phyloP scores from a whole-genome alignment of 2,113 vertebrate genomes.

The Paramisgurnus dabryanus region DNA sequence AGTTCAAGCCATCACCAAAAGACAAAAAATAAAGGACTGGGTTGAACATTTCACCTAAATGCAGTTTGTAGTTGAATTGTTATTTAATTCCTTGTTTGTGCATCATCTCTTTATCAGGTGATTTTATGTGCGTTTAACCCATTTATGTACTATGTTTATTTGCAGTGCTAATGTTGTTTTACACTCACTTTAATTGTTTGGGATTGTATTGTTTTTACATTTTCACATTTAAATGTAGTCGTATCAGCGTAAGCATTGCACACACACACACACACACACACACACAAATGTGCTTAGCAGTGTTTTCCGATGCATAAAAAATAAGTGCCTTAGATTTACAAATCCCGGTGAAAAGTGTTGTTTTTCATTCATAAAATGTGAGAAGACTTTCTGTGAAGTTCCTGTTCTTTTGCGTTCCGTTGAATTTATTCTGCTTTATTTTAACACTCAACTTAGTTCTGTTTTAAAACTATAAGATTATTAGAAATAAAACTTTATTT shows the following conservation, averaged over 20 bases:
- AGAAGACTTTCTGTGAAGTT: constrained; percentile 41
- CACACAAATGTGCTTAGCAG: neutral
- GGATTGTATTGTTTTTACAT: neutral
- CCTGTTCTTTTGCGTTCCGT: neutral
- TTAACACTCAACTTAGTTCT: neutral
- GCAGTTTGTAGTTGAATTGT: constrained; percentile 23
- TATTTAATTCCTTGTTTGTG: constrained; percentile 42
- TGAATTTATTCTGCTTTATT: neutral
- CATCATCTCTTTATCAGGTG: neutral
- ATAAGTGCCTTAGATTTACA: neutral
- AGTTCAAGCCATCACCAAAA: neutral
- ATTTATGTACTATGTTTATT: neutral
- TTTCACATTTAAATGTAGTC: neutral
- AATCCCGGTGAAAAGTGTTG: neutral
- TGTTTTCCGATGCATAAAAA: neutral
- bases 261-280: neutral
- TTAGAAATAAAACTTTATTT: neutral
- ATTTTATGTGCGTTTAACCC: constrained; percentile 8
- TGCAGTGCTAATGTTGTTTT: neutral
- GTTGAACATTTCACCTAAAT: neutral
- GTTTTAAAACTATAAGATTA: neutral
- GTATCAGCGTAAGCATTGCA: neutral
- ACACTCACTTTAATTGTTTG: neutral
- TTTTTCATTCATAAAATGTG: constrained; percentile 30
- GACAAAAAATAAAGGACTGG: neutral